Base-by-base conservation (phyloP, 2,797 vertebrate species). In the Glyptemys insculpta region DNA sequence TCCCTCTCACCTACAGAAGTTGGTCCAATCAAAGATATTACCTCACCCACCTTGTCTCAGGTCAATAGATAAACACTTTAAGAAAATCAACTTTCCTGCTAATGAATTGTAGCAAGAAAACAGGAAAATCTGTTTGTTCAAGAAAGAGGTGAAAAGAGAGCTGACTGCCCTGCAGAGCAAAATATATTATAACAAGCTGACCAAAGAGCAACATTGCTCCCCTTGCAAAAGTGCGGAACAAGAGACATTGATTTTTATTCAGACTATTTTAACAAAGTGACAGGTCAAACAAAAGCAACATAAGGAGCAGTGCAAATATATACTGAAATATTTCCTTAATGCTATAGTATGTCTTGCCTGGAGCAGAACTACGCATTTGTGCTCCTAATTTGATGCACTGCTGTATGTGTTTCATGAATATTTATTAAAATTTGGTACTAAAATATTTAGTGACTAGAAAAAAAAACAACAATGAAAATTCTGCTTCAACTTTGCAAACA, bases 321-420 rank as follows among this genome's bases (percentile, higher is more conserved):
- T 0, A 0, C 34, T 57, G 12, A 50, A 80, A 0, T 0, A 81
- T 44, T 57, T 81, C 53, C 34, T 78, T 44, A 53, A 78, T 0
- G 1, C 41, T 56, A 23, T 2, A 0, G 0, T 47, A 41, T 4
- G 3, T 74, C 54, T 80, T 83, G 52, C 2, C 0, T 57, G 37
- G 44, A 88, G 12, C n/a, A 76, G 65, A 79, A 62, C 29, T 52
- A 11, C 1, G 0, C 15, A 6, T 37, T 87, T 52, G 74, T 34
- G 56, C 14, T 80, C 68, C 25, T 27, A 65, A 85, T n/a, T 18
- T 62, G 62, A 65, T 83, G 56, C n/a, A 62, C 34, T 19, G 31
- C 57, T 82, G 12, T 27, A 89, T 78, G 34, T 1, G 62, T 31
- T 29, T 31, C 15, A 31, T 12, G 11, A 88, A 82, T 15, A 85